Conservation (phyloP, 2,888 invertebrate genomes). For the Coenonympha arcania region DNA sequence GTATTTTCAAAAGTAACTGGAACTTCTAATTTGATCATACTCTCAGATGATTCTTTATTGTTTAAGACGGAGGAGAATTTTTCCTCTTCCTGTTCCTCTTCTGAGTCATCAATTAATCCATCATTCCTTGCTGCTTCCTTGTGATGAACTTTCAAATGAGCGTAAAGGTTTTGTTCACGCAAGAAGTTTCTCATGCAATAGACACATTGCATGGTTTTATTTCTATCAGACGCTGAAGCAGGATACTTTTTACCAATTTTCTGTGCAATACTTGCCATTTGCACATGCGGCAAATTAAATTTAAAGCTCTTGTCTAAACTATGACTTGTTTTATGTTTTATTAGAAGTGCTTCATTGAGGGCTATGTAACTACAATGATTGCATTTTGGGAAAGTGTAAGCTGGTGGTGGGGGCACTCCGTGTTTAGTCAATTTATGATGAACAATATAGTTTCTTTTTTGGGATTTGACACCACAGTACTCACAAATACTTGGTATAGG, state of each 20-base stretch:
- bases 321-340: constrained; percentile 81
- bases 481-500: constrained; percentile 86
- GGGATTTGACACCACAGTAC: constrained; percentile 85
- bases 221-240: constrained; percentile 43
- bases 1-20: constrained; percentile 43
- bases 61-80: constrained; percentile 25
- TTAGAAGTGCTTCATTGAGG: constrained; percentile 79
- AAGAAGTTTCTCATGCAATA: constrained; percentile 84
- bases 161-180: constrained; percentile 79
- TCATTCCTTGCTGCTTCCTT: constrained; percentile 77
- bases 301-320: constrained; percentile 55
- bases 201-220: constrained; percentile 75
- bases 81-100: constrained; percentile 45
- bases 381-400: constrained; percentile 85
- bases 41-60: constrained; percentile 35
- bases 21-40: constrained; percentile 41
- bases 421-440: constrained; percentile 88
- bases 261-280: constrained; percentile 45
- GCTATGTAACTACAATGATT: constrained; percentile 83
- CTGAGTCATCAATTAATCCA: constrained; percentile 77
- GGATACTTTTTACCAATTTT: constrained; percentile 71
- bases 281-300: constrained; percentile 1
- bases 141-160: constrained; percentile 80
- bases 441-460: constrained; percentile 80
- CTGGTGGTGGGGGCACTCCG: constrained; percentile 80